Conservation (phyloP, 2,888 invertebrate genomes). For the Drosophila atripex region DNA sequence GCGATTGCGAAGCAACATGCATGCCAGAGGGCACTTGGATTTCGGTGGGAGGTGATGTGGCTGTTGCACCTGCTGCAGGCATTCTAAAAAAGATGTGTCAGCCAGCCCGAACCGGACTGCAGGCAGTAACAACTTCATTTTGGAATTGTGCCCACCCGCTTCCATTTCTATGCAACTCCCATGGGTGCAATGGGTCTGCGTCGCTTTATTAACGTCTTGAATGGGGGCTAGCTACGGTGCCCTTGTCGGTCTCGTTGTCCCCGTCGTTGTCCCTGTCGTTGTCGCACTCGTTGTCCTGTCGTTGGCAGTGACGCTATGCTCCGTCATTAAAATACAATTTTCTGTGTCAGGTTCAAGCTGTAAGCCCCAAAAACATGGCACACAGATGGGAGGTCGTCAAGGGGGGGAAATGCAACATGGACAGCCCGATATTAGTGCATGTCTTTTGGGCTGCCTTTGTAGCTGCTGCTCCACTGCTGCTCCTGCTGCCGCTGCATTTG, state of each 20-base stretch:
- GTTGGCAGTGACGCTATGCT: slow-evolving; percentile 54
- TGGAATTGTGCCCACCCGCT: slow-evolving; percentile 43
- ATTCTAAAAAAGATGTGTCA: slow-evolving; percentile 52
- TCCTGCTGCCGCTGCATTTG: slow-evolving; percentile 47
- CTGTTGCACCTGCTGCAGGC: slow-evolving; percentile 42
- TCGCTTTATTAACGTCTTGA: slow-evolving; percentile 79
- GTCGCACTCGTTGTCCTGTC: slow-evolving; percentile 30
- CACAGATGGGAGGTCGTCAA: slow-evolving; percentile 20
- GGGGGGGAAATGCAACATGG: slow-evolving; percentile 58
- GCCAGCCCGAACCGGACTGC: slow-evolving; percentile 13
- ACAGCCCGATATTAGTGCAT: slow-evolving; percentile 69
- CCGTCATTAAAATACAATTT: slow-evolving; percentile 80
- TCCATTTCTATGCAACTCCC: slow-evolving; percentile 22
- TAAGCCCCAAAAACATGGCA: slow-evolving; percentile 47
- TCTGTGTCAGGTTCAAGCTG: slow-evolving; percentile 80
- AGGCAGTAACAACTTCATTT: slow-evolving; percentile 69
- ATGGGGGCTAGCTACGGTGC: slow-evolving; percentile 19
- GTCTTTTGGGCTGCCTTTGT: slow-evolving; percentile 67
- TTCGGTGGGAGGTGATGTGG: slow-evolving; percentile 10
- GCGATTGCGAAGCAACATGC: slow-evolving; percentile 60
- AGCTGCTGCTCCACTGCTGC: slow-evolving; percentile 4
- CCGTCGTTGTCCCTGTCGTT: neutral
- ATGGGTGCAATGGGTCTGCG: slow-evolving; percentile 56
- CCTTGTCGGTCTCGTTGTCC: slow-evolving; percentile 2
- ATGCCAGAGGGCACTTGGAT: slow-evolving; percentile 51